Evolutionary conservation across 1,140 invertebrate genomes (phyloP), one percentile per base, ranked within the genome.

Genomic region (Rhopalosiphum maidis): DNA sequence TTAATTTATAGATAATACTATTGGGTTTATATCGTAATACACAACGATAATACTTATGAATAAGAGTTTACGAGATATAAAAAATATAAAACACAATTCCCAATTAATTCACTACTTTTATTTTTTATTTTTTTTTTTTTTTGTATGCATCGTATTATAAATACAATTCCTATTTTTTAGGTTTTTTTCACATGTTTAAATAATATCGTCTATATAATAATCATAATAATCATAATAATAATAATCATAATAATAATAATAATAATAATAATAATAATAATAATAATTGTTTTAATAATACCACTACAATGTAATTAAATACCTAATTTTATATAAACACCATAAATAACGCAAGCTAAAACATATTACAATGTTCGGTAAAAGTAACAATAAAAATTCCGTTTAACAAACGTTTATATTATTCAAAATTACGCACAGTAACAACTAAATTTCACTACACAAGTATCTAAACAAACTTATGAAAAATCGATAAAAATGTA

Each of bases 281-380:
- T 88, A 51, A 88, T 88, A 88, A 88, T 88, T 88, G 46, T 91
- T 93, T 51, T 83, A 93, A 55, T 93, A 85, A 83, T 93, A 93
- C 91, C 23, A 37, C 91, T 82, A 93, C 43, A 48, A 51, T 51
- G n/a, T 82, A 82, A 85, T 93, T 93, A 85, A 85, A 93, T 93
- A 93, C 91, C 91, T 93, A 93, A 86, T 85, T 86, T 86, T 85
- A 54, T 93, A 54, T 93, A 86, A 86, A 93, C 91, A 93, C 91
- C 91, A 86, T 93, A 93, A 93, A 86, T 93, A 93, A 93, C 91
- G 91, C 91, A 93, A 93, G 91, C 91, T 37, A 93, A 93, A 93
- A 93, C 91, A 93, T 93, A 93, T 93, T 93, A 93, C 82, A 86
- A 92, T 41, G 82, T 85, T 93, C 82, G 60, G 82, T 93, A 93